phyloP scores from a whole-genome alignment of 2,797 vertebrate genomes.

The Sebastes cheni region DNA sequence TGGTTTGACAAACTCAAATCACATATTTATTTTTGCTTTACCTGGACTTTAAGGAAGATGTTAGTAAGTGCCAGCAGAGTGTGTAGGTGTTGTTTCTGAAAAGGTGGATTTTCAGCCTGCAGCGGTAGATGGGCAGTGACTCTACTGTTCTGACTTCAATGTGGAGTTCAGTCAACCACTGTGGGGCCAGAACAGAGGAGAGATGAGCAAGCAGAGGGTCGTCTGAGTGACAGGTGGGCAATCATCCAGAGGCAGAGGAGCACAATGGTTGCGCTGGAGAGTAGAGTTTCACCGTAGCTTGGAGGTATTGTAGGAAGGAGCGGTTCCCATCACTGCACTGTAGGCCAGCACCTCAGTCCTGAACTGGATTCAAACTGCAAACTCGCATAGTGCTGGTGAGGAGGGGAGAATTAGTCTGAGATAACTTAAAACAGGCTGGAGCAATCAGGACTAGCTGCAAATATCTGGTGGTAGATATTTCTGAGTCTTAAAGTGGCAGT shows the following conservation, averaged over 20 bases:
- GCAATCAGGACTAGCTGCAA: background rate
- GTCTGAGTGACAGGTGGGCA: background rate
- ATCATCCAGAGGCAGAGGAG: background rate
- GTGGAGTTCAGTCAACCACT: conserved; percentile 28
- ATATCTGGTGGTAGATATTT: background rate
- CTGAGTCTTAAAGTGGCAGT: background rate
- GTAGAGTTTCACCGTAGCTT: background rate
- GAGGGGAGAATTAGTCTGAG: too few species aligned
- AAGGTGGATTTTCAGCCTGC: conserved; percentile 15
- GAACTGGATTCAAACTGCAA: background rate
- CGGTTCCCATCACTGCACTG: background rate
- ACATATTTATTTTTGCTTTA: background rate
- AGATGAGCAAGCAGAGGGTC: conserved; percentile 16
- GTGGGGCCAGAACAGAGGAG: conserved; percentile 13
- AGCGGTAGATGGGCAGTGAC: conserved; percentile 3
- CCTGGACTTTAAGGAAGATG: background rate
- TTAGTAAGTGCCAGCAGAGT: background rate
- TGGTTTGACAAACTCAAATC: background rate
- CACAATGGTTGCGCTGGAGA: background rate
- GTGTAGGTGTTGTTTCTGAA: conserved; percentile 36
- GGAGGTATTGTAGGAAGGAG: background rate
- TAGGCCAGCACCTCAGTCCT: background rate
- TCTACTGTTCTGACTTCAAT: conserved; percentile 21
- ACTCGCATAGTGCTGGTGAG: too few species aligned
- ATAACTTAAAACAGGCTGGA: too few species aligned